Base-by-base conservation (phyloP, 2,797 vertebrate species). In the Acipenser ruthenus region DNA sequence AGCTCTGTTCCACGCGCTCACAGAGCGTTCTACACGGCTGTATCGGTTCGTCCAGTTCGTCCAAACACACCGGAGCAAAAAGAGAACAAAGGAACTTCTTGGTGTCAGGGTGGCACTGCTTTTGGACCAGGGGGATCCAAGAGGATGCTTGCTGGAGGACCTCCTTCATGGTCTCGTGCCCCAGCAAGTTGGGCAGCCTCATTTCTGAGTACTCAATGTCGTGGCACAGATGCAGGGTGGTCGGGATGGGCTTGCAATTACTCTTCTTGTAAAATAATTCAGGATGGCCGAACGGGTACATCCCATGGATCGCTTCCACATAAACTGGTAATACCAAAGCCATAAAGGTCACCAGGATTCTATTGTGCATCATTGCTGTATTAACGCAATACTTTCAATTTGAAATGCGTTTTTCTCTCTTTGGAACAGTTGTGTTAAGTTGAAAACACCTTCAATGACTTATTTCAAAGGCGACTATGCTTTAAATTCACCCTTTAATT, bases 11-110 rank as follows among this genome's bases (percentile, higher is more conserved):
- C 74, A 98, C 96, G 80, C 89, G 90, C 71, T 94, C 91, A 73
- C 96, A 98, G 65, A 99, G 90, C 5, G 96, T 96, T 72, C 93
- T 88, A 87, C 96, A 99, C 1, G 96, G 96, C 79, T 94, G 93
- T 13, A 98, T 96, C 73, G 92, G 93, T 82, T 97, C 95, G 77
- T 97, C 94, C 80, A 97, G 71, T 66, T 98, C 95, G 83, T 93
- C 89, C n/a, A 94, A 82, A 79, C 93, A 95, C 76, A 95, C 84
- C 0, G 88, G 90, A 13, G 88, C 90, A 67, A 93, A 93, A 50
- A 94, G 90, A 9, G 92, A 93, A 79, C 93, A 95, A 74, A 93
- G 88, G 80, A 94, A 93, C 71, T 93, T 92, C 69, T 84, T 82
- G 52, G 89, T 91, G 0, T 92, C 88, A 0, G 91, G 89, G 70